Percentiles rank a stretch among this genome's conserved stretches.
Evolutionary conservation across 1,140 invertebrate genomes (phyloP).

Genomic region (Hirudo medicinalis): DNA sequence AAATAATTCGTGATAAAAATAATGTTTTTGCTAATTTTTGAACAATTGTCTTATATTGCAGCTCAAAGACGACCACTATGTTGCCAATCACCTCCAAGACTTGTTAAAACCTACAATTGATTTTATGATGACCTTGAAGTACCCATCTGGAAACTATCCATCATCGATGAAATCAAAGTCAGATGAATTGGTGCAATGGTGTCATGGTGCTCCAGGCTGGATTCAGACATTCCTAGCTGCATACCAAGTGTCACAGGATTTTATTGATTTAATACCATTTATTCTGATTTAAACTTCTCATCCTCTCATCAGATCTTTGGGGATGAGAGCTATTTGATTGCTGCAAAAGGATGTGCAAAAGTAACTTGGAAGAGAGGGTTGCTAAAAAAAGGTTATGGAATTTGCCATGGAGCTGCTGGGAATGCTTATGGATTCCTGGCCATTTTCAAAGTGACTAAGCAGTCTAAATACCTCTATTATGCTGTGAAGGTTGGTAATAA

Average conservation of each 20-base stretch:
- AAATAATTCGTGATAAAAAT: no score
- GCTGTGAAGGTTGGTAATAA: constrained; percentile 44
- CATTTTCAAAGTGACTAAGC: constrained; percentile 64
- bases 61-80: constrained; percentile 14
- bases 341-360: constrained; percentile 57
- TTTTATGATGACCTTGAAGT: constrained; percentile 47
- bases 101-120: constrained; percentile 51
- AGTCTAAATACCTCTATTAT: constrained; percentile 56
- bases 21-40: neutral
- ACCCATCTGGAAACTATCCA: constrained; percentile 68
- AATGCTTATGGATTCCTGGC: constrained; percentile 76
- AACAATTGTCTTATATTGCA: neutral
- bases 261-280: neutral
- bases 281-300: constrained; percentile 2
- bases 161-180: constrained; percentile 58
- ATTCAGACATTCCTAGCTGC: constrained; percentile 61
- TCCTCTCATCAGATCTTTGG: constrained; percentile 47
- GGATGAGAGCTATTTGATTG: constrained; percentile 59
- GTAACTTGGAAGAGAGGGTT: constrained; percentile 71
- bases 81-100: constrained; percentile 42
- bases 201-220: constrained; percentile 81
- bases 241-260: constrained; percentile 43
- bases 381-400: constrained; percentile 72
- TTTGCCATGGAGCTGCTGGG: constrained; percentile 81
- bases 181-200: constrained; percentile 82